Conservation (phyloP, 2,113 vertebrate genomes). For the Sinocyclocheilus rhinocerous region DNA sequence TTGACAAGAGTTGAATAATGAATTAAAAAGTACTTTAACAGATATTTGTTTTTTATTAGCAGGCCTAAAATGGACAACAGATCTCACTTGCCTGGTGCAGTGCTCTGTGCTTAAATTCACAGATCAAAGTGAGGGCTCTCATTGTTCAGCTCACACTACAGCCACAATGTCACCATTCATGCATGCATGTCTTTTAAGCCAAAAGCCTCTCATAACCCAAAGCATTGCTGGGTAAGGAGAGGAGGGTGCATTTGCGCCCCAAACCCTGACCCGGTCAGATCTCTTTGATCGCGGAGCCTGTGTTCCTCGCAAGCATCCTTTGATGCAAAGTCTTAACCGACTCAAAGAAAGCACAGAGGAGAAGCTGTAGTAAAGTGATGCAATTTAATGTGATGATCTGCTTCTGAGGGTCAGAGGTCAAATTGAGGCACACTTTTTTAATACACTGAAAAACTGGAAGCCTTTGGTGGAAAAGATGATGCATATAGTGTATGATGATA, state of each 20-base stretch:
- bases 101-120: slow-evolving; percentile 54
- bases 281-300: slow-evolving; percentile 62
- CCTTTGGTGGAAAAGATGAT: neutral
- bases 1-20: neutral
- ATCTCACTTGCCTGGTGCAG: slow-evolving; percentile 18
- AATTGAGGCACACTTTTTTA: slow-evolving; percentile 57
- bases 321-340: slow-evolving; percentile 64
- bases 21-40: slow-evolving; percentile 16
- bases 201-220: slow-evolving; percentile 25
- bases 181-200: slow-evolving; percentile 9
- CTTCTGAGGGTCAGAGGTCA: slow-evolving; percentile 65
- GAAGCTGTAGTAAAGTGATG: slow-evolving; percentile 50
- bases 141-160: slow-evolving; percentile 54
- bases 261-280: slow-evolving; percentile 63
- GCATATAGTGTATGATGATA: neutral
- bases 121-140: slow-evolving; percentile 50
- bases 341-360: slow-evolving; percentile 48
- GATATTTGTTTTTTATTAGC: neutral
- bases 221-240: slow-evolving; percentile 47
- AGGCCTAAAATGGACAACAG: neutral
- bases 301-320: slow-evolving; percentile 61
- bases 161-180: slow-evolving; percentile 71
- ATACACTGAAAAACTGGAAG: slow-evolving; percentile 32
- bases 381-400: slow-evolving; percentile 72
- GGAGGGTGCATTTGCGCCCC: slow-evolving; percentile 60